Evolutionary conservation across 2,888 invertebrate genomes (phyloP), one percentile per base, ranked within the genome.

Genomic region (Mimumesa dahlbomi): DNA sequence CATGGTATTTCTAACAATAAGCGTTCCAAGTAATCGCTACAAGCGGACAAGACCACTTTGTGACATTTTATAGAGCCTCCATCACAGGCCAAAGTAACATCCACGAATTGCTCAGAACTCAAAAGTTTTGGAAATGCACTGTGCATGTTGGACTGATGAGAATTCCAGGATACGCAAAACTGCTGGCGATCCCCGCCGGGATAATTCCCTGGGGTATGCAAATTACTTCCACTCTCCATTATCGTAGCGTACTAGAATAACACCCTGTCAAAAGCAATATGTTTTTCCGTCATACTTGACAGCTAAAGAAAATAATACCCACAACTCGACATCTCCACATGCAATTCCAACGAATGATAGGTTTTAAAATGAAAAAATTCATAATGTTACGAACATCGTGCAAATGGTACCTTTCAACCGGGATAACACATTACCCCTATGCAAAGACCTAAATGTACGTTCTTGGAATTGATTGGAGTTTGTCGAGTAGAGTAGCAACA

Each of bases 31-130:
- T 96, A 96, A 0, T 95, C 94, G 36, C 95, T 95, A 90, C 96
- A 96, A 0, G 96, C 95, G 0, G 96, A 95, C 67, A 96, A 89
- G 14, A 96, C 95, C 72, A 96, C 92, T 84, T 96, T 96, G 92
- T 97, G 97, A 87, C 97, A 97, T 79, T 96, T 94, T 78, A 95
- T 91, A 87, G 95, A 95, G 22, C 94, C 93, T 0, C 95, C 96
- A 88, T 97, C 97, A 85, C 96, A 96, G 1, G 96, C 96, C 54
- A 97, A 90, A 0, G 97, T 97, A 48, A 96, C 96, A 89, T 97
- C 97, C 0, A 96, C 96, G 86, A 97, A 42, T 95, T 95, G 94
- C 87, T 95, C 95, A 6, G 94, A 94, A 34, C 93, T 93, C 14
- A 95, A 92, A 38, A 95, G 91, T 49, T 94, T 94, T 1, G 95